A percentile compares a stretch with the other conserved stretches of the same genome.
Conservation (phyloP, 2,113 vertebrate genomes). For the Sylvicapra grimmia region DNA sequence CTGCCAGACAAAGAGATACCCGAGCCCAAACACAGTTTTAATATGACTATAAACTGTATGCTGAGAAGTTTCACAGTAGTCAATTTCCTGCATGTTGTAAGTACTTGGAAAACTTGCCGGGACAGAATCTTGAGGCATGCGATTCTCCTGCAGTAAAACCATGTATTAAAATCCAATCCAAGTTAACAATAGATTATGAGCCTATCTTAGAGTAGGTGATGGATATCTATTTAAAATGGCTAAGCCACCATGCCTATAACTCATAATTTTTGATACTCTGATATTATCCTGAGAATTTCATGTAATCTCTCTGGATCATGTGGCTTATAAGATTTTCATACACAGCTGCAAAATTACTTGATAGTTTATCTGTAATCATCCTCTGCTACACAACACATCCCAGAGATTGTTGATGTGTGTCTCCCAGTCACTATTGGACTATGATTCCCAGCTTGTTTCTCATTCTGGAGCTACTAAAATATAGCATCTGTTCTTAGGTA, state of each 20-base stretch:
- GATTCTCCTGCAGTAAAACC: neutral
- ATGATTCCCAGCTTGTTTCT: neutral
- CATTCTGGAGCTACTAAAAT: neutral
- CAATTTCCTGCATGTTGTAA: neutral
- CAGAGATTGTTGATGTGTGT: neutral
- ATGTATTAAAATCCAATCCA: constrained; percentile 9
- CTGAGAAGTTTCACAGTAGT: neutral
- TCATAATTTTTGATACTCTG: constrained; percentile 3
- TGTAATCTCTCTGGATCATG: constrained; percentile 20
- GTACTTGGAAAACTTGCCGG: neutral
- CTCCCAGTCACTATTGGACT: neutral
- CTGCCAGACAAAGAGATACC: neutral
- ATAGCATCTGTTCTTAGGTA: neutral
- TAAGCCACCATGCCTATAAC: neutral
- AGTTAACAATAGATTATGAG: constrained; percentile 22
- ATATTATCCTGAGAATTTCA: constrained; percentile 18
- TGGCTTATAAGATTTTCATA: constrained; percentile 17
- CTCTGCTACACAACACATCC: neutral
- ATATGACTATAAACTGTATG: neutral
- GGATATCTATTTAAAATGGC: constrained; percentile 24
- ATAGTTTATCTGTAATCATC: neutral
- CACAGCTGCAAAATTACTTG: neutral
- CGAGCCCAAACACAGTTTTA: neutral
- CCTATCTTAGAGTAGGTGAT: neutral
- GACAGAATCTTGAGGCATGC: neutral